A percentile compares a stretch with the other conserved stretches of the same genome.
Evolutionary conservation across 2,888 invertebrate genomes (phyloP).

Genomic region (Melanostoma scalare): DNA sequence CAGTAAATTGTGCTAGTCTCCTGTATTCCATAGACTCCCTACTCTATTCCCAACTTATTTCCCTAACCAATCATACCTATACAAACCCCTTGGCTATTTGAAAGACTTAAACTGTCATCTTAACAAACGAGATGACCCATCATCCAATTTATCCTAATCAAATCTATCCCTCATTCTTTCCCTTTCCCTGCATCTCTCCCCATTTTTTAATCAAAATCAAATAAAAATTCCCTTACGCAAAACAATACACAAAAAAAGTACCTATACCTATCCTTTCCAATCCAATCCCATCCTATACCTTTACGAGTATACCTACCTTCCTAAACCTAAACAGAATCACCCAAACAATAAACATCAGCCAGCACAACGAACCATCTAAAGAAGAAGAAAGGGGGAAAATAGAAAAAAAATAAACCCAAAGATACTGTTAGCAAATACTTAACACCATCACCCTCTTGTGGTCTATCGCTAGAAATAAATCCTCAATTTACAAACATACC

Average conservation of each 20-base stretch:
- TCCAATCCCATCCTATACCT: no score
- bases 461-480: constrained; percentile 68
- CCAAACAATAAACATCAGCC: constrained; percentile 59
- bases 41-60: not conserved
- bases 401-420: constrained; percentile 23
- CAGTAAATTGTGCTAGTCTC: no score
- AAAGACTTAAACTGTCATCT: constrained; percentile 8
- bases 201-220: constrained; percentile 58
- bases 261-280: no score
- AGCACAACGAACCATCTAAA: constrained; percentile 15
- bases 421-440: constrained; percentile 71
- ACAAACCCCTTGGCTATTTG: not conserved
- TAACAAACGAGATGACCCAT: constrained; percentile 15
- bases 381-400: not conserved
- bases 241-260: constrained; percentile 19
- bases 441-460: constrained; percentile 73
- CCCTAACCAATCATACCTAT: not conserved
- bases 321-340: constrained; percentile 41
- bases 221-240: constrained; percentile 64
- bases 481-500: constrained; percentile 69
- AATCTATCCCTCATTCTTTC: not conserved
- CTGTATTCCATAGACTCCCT: not conserved
- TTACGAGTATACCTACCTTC: not conserved
- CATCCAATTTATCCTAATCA: constrained; percentile 55
- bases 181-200: not conserved